phyloP scores from a whole-genome alignment of 2,797 vertebrate species.

The Pseudochirops cupreus region DNA sequence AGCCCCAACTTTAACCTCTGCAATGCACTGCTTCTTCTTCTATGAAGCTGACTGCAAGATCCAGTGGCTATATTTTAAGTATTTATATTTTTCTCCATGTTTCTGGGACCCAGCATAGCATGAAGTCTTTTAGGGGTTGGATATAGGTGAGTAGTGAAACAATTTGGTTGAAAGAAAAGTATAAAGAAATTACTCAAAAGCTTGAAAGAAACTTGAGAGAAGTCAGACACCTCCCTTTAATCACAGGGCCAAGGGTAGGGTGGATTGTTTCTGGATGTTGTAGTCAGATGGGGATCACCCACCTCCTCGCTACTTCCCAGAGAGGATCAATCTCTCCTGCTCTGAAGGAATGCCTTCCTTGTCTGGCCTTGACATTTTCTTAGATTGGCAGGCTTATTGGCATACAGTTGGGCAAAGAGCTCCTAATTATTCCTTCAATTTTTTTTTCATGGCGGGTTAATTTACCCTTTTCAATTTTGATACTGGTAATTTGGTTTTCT shows the following conservation, averaged over 20 bases:
- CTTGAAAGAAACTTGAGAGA: background rate
- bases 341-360: background rate
- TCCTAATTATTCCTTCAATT: no score
- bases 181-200: background rate
- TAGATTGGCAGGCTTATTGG: no score
- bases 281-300: background rate
- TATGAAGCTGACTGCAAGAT: background rate
- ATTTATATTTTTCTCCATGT: background rate
- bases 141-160: background rate
- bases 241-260: background rate
- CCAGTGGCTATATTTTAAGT: background rate
- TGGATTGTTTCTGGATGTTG: background rate
- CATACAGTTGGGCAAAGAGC: no score
- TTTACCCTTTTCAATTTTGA: no score
- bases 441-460: no score
- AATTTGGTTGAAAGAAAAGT: background rate
- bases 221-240: background rate
- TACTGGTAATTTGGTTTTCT: no score
- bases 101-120: background rate
- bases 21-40: background rate
- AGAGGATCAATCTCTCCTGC: background rate
- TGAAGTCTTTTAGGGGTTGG: background rate
- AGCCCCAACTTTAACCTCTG: background rate
- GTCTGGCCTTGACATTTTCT: background rate
- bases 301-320: background rate